Evolutionary conservation across 2,113 vertebrate genomes (phyloP), one percentile per base, ranked within the genome.

Genomic region (Phyllostomus discolor): DNA sequence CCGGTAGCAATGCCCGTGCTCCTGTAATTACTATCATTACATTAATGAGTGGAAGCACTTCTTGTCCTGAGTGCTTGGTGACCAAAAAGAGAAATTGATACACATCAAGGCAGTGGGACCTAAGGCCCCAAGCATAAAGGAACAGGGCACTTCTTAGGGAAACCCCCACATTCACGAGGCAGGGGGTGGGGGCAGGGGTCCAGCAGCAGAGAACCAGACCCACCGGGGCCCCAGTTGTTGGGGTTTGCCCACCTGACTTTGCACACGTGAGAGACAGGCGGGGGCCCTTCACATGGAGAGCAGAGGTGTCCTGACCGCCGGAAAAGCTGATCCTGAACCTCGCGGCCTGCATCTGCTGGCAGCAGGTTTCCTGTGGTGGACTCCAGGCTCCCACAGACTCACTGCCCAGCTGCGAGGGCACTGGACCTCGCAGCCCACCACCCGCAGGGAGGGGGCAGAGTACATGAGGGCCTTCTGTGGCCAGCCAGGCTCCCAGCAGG

Each of bases 401-500:
- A 46, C 12, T 24, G 70, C 46, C 15, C 66, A 59, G 57, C n/a
- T 35, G 28, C 19, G 11, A 8, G 81, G 22, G 17, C 62, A 10
- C n/a, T 28, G 70, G 8, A 1, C 5, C n/a, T 43, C 11, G 20
- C 78, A 82, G 72, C 57, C 28, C 17, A 1, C 8, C 31, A 17
- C 0, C 33, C 3, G 15, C 17, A 0, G 59, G 50, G 20, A 1
- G 46, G 20, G 2, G 46, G 2, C 9, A 14, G 66, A 20, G 50
- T 0, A 7, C 22, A n/a, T 7, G 1, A 35, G 70, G 50, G 81
- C 24, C 70, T 85, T 48, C 85, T 54, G 54, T 0, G 1, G n/a
- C 33, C 54, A 54, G 79, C 11, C 62, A 12, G 81, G 43, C 5
- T 62, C 67, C 41, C 64, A 4, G 31, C 57, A 35, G 46, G 9